phyloP scores from a whole-genome alignment of 1,140 invertebrate genomes.

The Neomicropteryx cornuta region DNA sequence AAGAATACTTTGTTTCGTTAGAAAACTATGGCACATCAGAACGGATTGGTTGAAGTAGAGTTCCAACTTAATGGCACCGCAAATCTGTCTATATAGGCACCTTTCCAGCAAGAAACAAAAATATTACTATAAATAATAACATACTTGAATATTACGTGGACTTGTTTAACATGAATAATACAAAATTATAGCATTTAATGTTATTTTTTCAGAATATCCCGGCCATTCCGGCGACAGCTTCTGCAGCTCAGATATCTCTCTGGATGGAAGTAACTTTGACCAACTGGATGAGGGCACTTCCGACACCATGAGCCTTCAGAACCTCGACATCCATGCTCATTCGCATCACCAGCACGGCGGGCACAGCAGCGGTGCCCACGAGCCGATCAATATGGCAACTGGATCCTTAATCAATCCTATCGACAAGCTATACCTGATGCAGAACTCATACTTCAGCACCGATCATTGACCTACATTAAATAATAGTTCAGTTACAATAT shows the following conservation, averaged over 20 bases:
- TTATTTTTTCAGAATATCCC: slow-evolving; percentile 59
- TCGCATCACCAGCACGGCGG: slow-evolving; percentile 39
- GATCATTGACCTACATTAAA: too few relatives aligned
- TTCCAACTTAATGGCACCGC: too few relatives aligned
- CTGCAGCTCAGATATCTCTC: slow-evolving; percentile 78
- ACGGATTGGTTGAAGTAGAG: too few relatives aligned
- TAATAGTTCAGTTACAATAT: too few relatives aligned
- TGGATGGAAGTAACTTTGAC: slow-evolving; percentile 74
- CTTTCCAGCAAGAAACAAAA: too few relatives aligned
- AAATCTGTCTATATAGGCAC: too few relatives aligned
- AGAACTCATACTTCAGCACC: slow-evolving; percentile 83
- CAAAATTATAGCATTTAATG: neutral
- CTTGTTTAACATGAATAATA: neutral
- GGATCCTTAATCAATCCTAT: slow-evolving; percentile 77
- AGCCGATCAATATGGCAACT: slow-evolving; percentile 46
- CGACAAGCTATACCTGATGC: slow-evolving; percentile 96
- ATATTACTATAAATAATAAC: too few relatives aligned
- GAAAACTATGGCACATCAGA: too few relatives aligned
- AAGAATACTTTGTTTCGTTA: slow-evolving; percentile 4
- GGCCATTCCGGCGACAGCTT: slow-evolving; percentile 81
- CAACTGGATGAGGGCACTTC: slow-evolving; percentile 67
- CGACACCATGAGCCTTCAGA: slow-evolving; percentile 63
- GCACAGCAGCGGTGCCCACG: slow-evolving; percentile 41
- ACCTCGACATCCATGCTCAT: slow-evolving; percentile 48
- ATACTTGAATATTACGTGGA: too few relatives aligned